Evolutionary conservation across 1,140 invertebrate species (phyloP), one percentile per base, ranked within the genome.

Genomic region (Augochlora pura): DNA sequence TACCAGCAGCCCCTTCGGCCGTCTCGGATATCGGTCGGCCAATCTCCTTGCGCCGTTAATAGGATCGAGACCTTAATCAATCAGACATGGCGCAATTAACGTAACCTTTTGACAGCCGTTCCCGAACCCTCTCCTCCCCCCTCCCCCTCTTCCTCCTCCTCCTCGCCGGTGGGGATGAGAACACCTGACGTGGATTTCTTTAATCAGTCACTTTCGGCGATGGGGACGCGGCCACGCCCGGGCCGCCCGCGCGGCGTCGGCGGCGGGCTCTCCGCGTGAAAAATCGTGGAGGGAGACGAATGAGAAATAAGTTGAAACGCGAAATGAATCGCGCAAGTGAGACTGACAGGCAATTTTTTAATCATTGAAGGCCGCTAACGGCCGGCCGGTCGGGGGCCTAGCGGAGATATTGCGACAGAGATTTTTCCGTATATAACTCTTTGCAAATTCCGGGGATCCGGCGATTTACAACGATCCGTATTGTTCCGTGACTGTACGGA

Each of bases 251-350:
- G 63, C 66, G 64, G 60, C 76, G n/a, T n/a, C n/a, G n/a, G n/a
- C n/a, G n/a, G n/a, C n/a, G n/a, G n/a, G n/a, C n/a, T n/a, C n/a
- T n/a, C 75, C 67, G 74, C 77, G 66, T 54, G 69, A 57, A 62
- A 60, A 76, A 46, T 23, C 42, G 62, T 38, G 42, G 67, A 73
- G 59, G 69, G 49, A 67, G 74, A 52, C 64, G 59, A 70, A 77
- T 57, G 67, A 68, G 77, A 83, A 85, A 85, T 85, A 85, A 85
- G 83, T 81, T 84, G 82, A 82, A 83, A 72, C 80, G 80, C 73
- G 72, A 90, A 88, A 90, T 90, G 83, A 88, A 88, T 89, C 80
- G 85, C 88, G 66, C 88, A 77, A 88, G 84, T 89, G 87, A 88
- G 77, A 73, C 76, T 88, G 88, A 88, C 86, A 82, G 86, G 82